Evolutionary conservation across 2,797 vertebrate genomes (phyloP).

Genomic region (Eospalax fontanierii): DNA sequence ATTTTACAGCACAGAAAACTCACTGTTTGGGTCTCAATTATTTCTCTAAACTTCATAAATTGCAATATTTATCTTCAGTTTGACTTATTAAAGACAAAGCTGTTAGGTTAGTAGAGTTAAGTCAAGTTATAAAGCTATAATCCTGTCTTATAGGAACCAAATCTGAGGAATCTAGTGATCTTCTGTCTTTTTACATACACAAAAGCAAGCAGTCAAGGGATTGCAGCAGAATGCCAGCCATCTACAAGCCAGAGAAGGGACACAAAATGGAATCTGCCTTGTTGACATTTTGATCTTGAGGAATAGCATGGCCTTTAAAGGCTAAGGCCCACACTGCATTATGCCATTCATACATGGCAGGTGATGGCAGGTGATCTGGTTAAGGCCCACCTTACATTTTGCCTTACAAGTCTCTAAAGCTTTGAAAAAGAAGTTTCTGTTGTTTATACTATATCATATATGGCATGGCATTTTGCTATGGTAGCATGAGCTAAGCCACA

Average conservation of each 20-base stretch:
- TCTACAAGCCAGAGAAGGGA: accelerated
- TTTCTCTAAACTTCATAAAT: not conserved
- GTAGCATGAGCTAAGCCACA: not conserved
- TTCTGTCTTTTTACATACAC: not conserved
- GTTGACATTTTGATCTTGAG: not conserved
- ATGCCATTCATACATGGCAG: no score
- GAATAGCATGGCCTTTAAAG: no score
- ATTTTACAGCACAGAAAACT: not conserved
- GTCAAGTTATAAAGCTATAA: not conserved
- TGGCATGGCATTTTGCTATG: not conserved
- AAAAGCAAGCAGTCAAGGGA: not conserved
- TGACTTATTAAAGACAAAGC: not conserved
- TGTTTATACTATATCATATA: not conserved
- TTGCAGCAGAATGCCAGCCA: no score
- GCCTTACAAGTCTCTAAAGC: not conserved
- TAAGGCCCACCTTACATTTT: no score
- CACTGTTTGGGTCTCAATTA: not conserved
- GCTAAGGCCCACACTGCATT: no score
- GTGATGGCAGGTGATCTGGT: no score
- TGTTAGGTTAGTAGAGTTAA: not conserved
- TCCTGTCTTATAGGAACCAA: not conserved
- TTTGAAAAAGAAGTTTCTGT: not conserved
- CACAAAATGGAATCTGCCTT: not conserved
- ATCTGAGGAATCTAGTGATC: not conserved
- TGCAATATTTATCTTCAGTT: not conserved